phyloP scores from a whole-genome alignment of 1,140 invertebrate genomes.

The Acyrthosiphon pisum region DNA sequence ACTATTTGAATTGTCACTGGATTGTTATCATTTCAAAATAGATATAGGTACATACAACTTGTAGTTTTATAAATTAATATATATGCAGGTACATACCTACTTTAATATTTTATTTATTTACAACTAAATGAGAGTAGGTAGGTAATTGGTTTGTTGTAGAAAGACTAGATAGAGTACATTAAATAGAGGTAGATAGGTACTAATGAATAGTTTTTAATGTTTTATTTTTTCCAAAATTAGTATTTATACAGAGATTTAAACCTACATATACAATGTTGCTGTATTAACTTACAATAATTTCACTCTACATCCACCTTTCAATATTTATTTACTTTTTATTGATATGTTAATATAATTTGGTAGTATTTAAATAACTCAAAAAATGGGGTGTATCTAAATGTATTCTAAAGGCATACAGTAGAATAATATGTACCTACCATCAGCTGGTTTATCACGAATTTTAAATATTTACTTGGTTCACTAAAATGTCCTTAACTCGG shows the following conservation, averaged over 20 bases:
- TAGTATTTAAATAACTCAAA: not conserved
- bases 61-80: not conserved
- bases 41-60: not conserved
- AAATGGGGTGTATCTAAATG: not conserved
- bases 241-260: not conserved
- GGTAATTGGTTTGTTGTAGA: not conserved
- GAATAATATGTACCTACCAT: not conserved
- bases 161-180: not conserved
- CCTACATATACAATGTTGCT: not conserved
- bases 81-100: not conserved
- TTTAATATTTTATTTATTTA: not conserved
- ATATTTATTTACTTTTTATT: not conserved
- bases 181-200: too few relatives aligned
- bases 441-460: not conserved
- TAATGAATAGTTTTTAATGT: not conserved
- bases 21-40: not conserved
- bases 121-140: not conserved
- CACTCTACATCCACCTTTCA: not conserved
- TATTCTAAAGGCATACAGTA: not conserved
- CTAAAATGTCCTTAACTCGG: not conserved
- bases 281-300: not conserved
- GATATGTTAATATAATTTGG: not conserved
- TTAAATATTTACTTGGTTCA: not conserved
- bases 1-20: not conserved
- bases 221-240: not conserved